phyloP scores from a whole-genome alignment of 2,888 invertebrate genomes.

The Chymomyza fuscimana region DNA sequence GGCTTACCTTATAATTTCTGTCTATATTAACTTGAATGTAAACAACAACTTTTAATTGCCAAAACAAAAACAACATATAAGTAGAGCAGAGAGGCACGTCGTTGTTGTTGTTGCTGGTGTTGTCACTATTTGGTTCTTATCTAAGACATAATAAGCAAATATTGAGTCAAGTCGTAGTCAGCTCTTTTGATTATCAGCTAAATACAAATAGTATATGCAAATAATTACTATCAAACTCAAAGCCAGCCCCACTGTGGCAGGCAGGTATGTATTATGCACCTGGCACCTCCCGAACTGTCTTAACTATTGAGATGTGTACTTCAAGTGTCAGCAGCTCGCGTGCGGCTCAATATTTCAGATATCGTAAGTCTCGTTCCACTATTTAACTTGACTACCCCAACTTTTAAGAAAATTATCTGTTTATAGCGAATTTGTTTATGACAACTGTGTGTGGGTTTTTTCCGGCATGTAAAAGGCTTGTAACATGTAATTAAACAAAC shows the following conservation, averaged over 20 bases:
- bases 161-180: neutral
- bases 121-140: constrained; percentile 7
- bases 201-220: constrained; percentile 45
- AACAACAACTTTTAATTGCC: constrained; percentile 60
- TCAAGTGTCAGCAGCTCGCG: neutral
- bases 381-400: too few species aligned
- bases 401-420: too few species aligned
- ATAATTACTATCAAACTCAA: constrained; percentile 31
- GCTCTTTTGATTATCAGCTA: constrained; percentile 46
- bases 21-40: constrained; percentile 25
- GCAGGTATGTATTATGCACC: neutral
- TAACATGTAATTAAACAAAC: constrained; percentile 16
- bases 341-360: neutral
- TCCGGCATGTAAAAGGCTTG: constrained; percentile 20
- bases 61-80: constrained; percentile 27
- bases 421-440: constrained; percentile 12
- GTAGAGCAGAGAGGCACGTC: neutral
- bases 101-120: neutral
- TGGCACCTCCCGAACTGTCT: neutral
- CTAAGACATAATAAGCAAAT: constrained; percentile 26
- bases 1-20: neutral
- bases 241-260: neutral
- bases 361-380: too few species aligned
- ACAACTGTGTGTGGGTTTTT: constrained; percentile 14
- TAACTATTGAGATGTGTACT: neutral